Conservation (phyloP, 2,797 vertebrate genomes). For the Aeoliscus strigatus region DNA sequence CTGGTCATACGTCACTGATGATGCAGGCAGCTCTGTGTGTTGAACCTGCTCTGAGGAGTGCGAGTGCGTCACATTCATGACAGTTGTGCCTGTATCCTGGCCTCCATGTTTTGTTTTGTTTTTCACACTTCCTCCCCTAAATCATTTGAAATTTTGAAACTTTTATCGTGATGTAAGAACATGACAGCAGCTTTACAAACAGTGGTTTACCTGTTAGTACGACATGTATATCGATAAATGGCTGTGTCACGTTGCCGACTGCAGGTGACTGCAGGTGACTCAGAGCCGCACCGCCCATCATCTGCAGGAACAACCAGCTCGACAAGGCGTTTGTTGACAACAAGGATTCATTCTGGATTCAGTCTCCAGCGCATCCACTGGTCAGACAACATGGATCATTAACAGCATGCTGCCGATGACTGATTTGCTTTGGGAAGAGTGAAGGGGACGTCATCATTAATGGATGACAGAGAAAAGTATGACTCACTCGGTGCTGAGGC, state of each 20-base stretch:
- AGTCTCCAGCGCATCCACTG: neutral
- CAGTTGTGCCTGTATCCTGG: no score
- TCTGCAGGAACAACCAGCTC: constrained; percentile 18
- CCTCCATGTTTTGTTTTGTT: no score
- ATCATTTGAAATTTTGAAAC: no score
- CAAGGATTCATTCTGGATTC: neutral
- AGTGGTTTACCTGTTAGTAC: constrained; percentile 4
- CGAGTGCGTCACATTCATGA: no score
- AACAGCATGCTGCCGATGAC: constrained; percentile 4
- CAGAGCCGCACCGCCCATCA: constrained; percentile 19
- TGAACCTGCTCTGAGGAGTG: no score
- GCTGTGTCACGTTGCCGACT: constrained; percentile 4
- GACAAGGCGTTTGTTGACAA: constrained; percentile 6
- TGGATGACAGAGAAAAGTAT: no score
- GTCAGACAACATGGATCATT: neutral
- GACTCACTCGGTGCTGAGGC: constrained; percentile 32
- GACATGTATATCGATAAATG: constrained; percentile 6
- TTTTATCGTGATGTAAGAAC: no score
- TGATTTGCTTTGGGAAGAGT: neutral
- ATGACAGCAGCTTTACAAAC: no score
- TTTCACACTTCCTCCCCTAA: no score
- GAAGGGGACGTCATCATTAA: constrained; percentile 19
- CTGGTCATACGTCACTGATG: constrained; percentile 4
- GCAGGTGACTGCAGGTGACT: constrained; percentile 39
- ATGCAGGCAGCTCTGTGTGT: no score